Conservation (phyloP, 2,113 vertebrate species). For the Scopus umbretta region DNA sequence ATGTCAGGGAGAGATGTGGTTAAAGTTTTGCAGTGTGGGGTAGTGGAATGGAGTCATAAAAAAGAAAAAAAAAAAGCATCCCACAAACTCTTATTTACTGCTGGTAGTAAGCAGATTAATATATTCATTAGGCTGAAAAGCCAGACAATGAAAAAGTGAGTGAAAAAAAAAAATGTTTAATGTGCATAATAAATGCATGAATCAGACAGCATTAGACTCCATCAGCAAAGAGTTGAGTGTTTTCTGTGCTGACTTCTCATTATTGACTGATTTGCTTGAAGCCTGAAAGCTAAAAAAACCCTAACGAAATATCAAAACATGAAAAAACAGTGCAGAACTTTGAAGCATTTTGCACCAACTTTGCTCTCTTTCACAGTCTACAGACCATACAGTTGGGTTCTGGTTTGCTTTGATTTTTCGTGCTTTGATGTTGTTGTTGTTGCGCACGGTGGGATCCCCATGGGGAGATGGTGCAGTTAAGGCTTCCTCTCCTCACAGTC, state of each 20-base stretch:
- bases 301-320: background rate
- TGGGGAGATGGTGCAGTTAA: background rate
- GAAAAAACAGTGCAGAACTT: background rate
- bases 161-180: background rate
- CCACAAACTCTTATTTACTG: background rate
- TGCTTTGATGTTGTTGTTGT: background rate
- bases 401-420: background rate
- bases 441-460: rapidly evolving
- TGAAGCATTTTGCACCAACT: background rate
- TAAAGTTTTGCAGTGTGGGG: background rate
- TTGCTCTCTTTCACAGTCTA: background rate
- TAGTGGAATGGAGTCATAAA: background rate
- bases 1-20: background rate
- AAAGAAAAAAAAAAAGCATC: background rate
- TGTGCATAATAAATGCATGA: background rate
- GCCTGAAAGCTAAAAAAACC: background rate
- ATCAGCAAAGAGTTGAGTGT: background rate
- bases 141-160: background rate
- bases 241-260: background rate
- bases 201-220: background rate
- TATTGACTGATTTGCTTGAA: background rate
- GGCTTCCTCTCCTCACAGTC: background rate
- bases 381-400: background rate
- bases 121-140: background rate
- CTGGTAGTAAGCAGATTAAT: background rate